These are phyloP conservation scores for Corythucha ciliata DNA, from an alignment of 2,888 invertebrate genomes.

Conservation along the genomic window DNA sequence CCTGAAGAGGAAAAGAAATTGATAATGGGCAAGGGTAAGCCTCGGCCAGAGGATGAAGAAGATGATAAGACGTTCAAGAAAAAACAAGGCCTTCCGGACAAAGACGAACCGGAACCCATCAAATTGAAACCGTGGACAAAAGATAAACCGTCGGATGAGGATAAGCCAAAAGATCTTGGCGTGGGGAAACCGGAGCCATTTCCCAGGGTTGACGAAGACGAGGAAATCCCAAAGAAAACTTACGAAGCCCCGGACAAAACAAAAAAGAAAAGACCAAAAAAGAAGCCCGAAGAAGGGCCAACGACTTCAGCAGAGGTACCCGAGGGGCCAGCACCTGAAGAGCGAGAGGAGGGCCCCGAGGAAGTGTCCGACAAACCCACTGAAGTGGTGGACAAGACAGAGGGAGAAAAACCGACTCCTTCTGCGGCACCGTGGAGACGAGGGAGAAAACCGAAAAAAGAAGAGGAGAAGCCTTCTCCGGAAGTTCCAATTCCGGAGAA, in stretches of 20 bases:
- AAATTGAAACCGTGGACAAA: constrained; percentile 39
- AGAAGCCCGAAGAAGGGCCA: constrained; percentile 21
- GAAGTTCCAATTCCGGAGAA: constrained; percentile 29
- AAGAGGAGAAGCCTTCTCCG: not conserved
- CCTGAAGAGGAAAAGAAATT: constrained; percentile 34
- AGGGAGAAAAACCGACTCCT: constrained; percentile 33
- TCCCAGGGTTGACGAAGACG: constrained; percentile 37
- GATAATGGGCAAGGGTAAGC: constrained; percentile 34
- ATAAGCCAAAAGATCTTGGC: constrained; percentile 34
- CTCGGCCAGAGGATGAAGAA: constrained; percentile 35
- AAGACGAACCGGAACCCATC: constrained; percentile 41
- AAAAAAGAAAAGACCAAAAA: constrained; percentile 20
- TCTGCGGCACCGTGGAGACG: constrained; percentile 36
- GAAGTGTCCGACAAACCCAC: no score
- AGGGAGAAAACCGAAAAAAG: constrained; percentile 27
- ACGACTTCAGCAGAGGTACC: not conserved
- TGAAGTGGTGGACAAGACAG: no score
- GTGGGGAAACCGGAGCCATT: constrained; percentile 39
- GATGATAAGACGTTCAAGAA: constrained; percentile 42
- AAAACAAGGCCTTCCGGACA: constrained; percentile 41
- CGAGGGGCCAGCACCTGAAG: no score
- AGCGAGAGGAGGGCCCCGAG: constrained; percentile 29
- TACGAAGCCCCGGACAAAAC: constrained; percentile 21
- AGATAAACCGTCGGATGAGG: constrained; percentile 38
- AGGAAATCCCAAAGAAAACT: constrained; percentile 34